Evolutionary conservation across 1,140 invertebrate species (phyloP), one percentile per base, ranked within the genome.

Genomic region (Pseudomyrmex concolor): DNA sequence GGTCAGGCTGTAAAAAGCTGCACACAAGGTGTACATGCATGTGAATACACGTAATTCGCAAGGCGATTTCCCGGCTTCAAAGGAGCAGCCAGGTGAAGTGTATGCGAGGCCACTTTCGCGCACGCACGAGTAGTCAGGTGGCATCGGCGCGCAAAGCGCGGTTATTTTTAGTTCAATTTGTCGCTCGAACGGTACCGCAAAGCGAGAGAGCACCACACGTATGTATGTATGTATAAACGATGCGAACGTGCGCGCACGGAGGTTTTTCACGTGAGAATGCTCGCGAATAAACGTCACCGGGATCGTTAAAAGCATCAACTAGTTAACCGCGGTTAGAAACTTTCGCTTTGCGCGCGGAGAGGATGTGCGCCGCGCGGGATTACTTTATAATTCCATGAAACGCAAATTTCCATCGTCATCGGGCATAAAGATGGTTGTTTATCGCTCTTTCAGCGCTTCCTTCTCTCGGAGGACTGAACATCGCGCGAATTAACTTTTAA

Each of bases 81-180:
- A 92, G 91, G 67, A 57, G 67, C 66, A 76, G 64, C 84, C 54
- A 74, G 74, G 66, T 83, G 74, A 74, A 74, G 72, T 87, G 74
- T 85, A 76, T 84, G 51, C 84, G 72, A 86, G 88, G 84, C 89
- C 87, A 90, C 91, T 88, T 91, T 90, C 85, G 83, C 84, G 81
- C 82, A 90, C 87, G 89, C 90, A 91, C 91, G 91, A 90, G 90
- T 89, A 89, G 87, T 88, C 86, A 84, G 78, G 86, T 90, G 80
- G 66, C 55, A 86, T 68, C 86, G 63, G 54, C 17, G 70, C 85
- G 92, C 90, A 92, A 93, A 93, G 92, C 76, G 90, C 76, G 90
- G 91, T 93, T 93, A 93, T 94, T 93, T 94, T 94, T 94, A 94
- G 92, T 92, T 91, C 89, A 91, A 93, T 94, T 94, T 93, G 91